A percentile compares a stretch with the other conserved stretches of the same genome.
Conservation (phyloP, 2,797 vertebrate species). For the Pangasius macronema region DNA sequence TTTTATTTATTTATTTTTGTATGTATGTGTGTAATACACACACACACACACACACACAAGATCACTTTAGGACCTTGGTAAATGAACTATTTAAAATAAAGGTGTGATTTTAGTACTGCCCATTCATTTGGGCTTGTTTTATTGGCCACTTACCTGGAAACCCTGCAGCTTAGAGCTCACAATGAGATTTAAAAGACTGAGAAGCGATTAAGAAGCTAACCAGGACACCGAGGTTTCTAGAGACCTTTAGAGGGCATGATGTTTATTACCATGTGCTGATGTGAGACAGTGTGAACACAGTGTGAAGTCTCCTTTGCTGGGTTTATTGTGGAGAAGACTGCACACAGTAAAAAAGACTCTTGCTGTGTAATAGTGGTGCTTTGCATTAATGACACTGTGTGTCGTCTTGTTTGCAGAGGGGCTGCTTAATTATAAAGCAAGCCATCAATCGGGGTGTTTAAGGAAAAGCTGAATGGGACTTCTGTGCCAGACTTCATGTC, state of each 20-base stretch:
- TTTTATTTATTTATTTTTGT: too few relatives aligned
- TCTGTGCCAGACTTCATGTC: neutral
- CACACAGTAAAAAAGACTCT: constrained; percentile 6
- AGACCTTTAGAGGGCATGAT: constrained; percentile 12
- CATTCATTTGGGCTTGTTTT: neutral
- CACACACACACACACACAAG: neutral
- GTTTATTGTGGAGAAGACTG: neutral
- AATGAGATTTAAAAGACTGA: neutral
- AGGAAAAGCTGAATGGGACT: neutral
- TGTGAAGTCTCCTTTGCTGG: neutral
- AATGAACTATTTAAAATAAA: neutral
- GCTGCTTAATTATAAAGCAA: constrained; percentile 10
- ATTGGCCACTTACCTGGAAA: neutral
- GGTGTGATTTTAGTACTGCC: neutral
- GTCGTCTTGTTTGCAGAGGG: neutral
- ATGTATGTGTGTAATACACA: too few relatives aligned
- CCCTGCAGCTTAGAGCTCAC: neutral
- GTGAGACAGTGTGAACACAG: neutral
- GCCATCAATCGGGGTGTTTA: neutral
- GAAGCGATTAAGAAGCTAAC: constrained; percentile 1
- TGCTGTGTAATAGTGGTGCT: constrained; percentile 16
- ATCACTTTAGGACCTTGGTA: neutral
- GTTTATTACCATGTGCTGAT: neutral
- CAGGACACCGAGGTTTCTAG: neutral
- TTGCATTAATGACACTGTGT: constrained; percentile 10